phyloP scores from a whole-genome alignment of 2,113 vertebrate species.

The Nymphicus hollandicus region DNA sequence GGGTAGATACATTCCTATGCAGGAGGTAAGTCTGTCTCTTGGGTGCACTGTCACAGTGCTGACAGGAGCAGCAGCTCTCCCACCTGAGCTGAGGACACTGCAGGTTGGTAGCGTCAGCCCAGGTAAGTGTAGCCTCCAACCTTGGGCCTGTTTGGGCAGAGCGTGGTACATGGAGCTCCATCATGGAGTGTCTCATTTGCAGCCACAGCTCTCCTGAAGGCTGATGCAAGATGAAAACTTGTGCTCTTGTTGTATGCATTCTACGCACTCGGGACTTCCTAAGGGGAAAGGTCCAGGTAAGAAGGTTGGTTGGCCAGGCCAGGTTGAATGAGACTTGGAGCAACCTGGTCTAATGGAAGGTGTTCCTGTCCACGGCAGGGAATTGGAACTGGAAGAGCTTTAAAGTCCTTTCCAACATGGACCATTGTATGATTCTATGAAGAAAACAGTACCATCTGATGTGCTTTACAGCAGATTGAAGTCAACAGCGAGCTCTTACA shows the following conservation, averaged over 20 bases:
- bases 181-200: neutral
- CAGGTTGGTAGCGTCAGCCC: neutral
- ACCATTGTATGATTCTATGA: neutral
- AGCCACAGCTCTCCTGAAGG: neutral
- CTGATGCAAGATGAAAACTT: neutral
- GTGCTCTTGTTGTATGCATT: neutral
- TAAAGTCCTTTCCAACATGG: neutral
- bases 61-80: neutral
- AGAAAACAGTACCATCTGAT: fast-evolving
- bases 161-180: fast-evolving
- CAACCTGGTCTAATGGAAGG: neutral
- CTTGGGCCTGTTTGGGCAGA: neutral
- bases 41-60: neutral
- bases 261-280: neutral
- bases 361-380: neutral
- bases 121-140: neutral
- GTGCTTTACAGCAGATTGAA: neutral
- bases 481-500: neutral
- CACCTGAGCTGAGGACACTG: neutral
- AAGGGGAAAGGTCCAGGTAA: too few relatives aligned
- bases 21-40: neutral
- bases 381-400: neutral
- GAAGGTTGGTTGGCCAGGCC: neutral
- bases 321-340: neutral
- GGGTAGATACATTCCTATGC: neutral